phyloP scores from a whole-genome alignment of 2,797 vertebrate genomes.

The Danio kyathit region DNA sequence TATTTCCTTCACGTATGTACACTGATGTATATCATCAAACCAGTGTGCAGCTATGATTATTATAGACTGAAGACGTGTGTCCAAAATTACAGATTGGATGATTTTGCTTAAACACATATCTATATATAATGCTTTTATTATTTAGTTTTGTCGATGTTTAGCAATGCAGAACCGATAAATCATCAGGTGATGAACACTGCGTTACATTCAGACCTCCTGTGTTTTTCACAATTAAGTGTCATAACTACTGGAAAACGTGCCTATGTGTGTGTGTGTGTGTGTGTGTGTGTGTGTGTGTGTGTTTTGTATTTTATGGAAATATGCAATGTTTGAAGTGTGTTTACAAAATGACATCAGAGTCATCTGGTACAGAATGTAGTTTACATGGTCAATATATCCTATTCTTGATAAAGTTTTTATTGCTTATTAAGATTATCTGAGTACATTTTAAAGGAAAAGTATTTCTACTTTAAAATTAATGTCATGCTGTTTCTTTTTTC shows the following conservation, averaged over 20 bases:
- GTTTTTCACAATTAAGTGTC: constrained; percentile 1
- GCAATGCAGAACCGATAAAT: neutral
- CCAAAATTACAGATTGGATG: no score
- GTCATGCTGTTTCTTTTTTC: no score
- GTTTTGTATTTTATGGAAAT: neutral
- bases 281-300: no score
- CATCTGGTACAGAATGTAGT: neutral
- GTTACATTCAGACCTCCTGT: neutral
- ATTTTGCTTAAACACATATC: neutral
- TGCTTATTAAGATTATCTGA: no score
- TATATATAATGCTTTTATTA: neutral
- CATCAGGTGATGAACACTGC: neutral
- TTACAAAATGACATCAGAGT: neutral
- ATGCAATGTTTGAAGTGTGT: neutral
- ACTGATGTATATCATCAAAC: no score
- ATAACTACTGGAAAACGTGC: constrained; percentile 15
- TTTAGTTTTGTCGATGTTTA: neutral
- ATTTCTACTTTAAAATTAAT: no score
- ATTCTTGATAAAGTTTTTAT: no score
- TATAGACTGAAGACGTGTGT: no score
- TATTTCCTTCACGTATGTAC: no score
- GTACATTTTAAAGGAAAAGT: no score
- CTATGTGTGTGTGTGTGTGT: neutral
- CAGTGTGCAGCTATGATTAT: no score
- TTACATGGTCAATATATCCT: neutral